phyloP scores from a whole-genome alignment of 23 tunicate species.

The Phallusia fumigata region DNA sequence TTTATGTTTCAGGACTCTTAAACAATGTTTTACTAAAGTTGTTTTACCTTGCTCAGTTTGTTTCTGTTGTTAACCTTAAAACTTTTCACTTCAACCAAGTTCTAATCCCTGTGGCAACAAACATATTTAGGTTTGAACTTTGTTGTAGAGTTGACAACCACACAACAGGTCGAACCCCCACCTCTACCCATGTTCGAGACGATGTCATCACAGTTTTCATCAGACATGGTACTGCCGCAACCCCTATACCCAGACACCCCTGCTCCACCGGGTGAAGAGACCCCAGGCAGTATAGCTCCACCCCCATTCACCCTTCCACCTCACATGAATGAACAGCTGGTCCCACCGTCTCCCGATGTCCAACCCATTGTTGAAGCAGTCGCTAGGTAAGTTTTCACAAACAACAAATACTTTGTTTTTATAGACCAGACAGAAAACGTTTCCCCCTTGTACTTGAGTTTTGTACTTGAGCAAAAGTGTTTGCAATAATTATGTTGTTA shows the following conservation, averaged over 20 bases:
- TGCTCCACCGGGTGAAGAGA: conserved; percentile 15
- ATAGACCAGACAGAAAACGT: too few relatives aligned
- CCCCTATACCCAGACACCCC: neutral
- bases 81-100: too few relatives aligned
- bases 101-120: too few relatives aligned
- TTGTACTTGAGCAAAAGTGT: neutral
- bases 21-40: too few relatives aligned
- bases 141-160: neutral
- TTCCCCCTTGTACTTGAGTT: too few relatives aligned
- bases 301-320: neutral
- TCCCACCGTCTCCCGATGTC: conserved; percentile 93
- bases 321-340: conserved; percentile 25
- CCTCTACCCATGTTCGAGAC: conserved; percentile 52
- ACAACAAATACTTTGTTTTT: too few relatives aligned
- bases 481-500: too few relatives aligned
- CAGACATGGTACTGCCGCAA: neutral
- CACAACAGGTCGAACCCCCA: conserved; percentile 44
- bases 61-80: too few relatives aligned
- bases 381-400: conserved; percentile 50
- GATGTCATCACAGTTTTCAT: conserved; percentile 18
- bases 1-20: too few relatives aligned
- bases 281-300: neutral
- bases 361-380: conserved; percentile 81
- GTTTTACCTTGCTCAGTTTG: too few relatives aligned
- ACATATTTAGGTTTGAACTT: neutral